Percentiles rank a stretch among this genome's conserved stretches.
Evolutionary conservation across 2,113 vertebrate species (phyloP).

Genomic region (Haplochromis vanheusdeni): DNA sequence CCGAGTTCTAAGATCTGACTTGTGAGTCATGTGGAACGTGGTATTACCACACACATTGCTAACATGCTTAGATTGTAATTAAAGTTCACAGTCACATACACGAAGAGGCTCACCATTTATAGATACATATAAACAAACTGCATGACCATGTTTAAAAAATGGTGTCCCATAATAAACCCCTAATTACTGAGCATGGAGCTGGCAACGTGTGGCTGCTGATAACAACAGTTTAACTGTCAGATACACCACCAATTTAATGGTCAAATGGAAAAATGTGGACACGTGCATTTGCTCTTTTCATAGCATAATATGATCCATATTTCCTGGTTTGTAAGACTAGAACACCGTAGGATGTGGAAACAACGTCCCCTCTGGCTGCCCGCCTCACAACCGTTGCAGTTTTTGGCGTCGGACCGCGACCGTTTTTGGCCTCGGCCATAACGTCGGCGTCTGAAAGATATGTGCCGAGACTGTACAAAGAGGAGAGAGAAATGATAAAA

Average conservation of each 20-base stretch:
- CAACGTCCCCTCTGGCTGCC: background rate
- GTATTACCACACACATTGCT: background rate
- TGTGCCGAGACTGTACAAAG: conserved; percentile 41
- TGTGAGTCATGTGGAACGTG: background rate
- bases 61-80: background rate
- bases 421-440: background rate
- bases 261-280: background rate
- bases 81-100: background rate
- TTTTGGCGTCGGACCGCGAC: background rate
- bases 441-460: background rate
- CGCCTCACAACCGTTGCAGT: background rate
- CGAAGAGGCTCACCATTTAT: background rate
- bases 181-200: background rate
- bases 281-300: background rate
- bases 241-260: background rate
- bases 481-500: conserved; percentile 61
- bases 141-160: background rate
- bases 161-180: background rate
- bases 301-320: background rate
- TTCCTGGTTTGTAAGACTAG: background rate
- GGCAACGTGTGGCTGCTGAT: background rate
- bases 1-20: background rate
- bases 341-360: background rate
- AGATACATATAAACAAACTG: background rate
- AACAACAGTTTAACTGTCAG: background rate